Evolutionary conservation across 2,888 invertebrate species (phyloP), one percentile per base, ranked within the genome.

Genomic region (Neoitamus cyanurus): DNA sequence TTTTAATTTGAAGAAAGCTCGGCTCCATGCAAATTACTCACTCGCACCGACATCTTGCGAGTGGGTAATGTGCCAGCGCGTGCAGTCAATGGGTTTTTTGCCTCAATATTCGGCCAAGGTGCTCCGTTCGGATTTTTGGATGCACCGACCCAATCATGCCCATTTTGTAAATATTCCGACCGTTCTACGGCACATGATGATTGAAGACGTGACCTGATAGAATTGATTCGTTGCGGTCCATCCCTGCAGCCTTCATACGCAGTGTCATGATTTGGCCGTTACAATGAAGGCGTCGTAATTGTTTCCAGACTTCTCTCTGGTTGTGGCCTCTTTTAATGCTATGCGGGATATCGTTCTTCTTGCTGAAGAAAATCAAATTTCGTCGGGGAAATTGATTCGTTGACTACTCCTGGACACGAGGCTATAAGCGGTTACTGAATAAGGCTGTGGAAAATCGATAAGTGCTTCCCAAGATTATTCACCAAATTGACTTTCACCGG

Each of bases 1-100:
- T 82, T 78, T 78, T 82, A 82, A 82, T 82, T 82, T 37, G 82
- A 82, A 82, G 82, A 82, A 82, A 82, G 82, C 69, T 68, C 36
- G 28, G 31, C 69, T 37, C 48, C 20, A 78, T 31, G 82, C n/a
- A 69, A 82, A 82, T 82, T 82, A 13, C 42, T 68, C 36, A 69
- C 25, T 15, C 34, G 31, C 15, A 31, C 34, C 73, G 15, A 34
- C 34, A 13, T 20, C 20, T 46, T 58, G n/a, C 58, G 2, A 31
- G 15, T 31, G 37, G 28, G 4, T 31, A 80, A 58, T 31, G 78
- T 80, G 78, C 58, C 34, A 58, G 48, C 31, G 31, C 31, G 68
- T 69, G 68, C 36, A 34, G n/a, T 58, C 58, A 58, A 25, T 58
- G 58, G 20, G 25, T 78, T 7, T 78, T 25, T 34, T 13, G 2